Evolutionary conservation across 2,113 vertebrate genomes (phyloP), one percentile per base, ranked within the genome.

Genomic region (Plestiodon gilberti): DNA sequence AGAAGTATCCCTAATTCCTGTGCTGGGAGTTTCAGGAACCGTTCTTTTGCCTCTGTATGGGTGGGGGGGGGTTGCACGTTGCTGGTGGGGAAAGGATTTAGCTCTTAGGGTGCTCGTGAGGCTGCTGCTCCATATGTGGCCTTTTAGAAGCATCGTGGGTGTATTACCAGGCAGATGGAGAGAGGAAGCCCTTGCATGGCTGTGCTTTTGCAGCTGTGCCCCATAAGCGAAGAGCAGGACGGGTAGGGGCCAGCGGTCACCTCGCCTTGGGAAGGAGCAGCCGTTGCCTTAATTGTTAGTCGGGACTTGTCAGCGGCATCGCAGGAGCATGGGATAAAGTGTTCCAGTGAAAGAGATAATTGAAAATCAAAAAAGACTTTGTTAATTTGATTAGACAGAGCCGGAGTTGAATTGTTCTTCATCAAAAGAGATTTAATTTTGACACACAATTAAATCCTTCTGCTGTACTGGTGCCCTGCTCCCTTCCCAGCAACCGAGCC

Each of bases 311-410:
- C 96, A 90, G 95, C 90, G 9, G 82, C 55, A 90, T 95, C 77
- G 17, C 89, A 90, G 89, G 88, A 90, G 93, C 91, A 10, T 87
- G 2, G 87, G 96, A 95, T 95, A 94, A 96, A 97, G 97, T 87
- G 95, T 96, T 96, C 95, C 90, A 23, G 91, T 78, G 92, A 92
- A 93, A 95, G 95, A 97, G 96, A 97, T 98, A 97, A 98, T 98
- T 98, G 97, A 98, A 98, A 98, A 98, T 98, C 97, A 98, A 98
- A 98, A 97, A 97, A 95, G 97, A 97, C 97, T 98, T 97, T 96
- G 96, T 97, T 98, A 98, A 98, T 98, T 98, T 97, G 97, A 98
- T 98, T 98, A 98, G 96, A 95, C 97, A 95, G 96, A 96, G 96
- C 95, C 89, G 88, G 96, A 90, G 95, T 91, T 97, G 97, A 96